These are phyloP conservation scores for Polypterus bichir DNA, from an alignment of 2,113 vertebrate genomes.

Conservation along the genomic window DNA sequence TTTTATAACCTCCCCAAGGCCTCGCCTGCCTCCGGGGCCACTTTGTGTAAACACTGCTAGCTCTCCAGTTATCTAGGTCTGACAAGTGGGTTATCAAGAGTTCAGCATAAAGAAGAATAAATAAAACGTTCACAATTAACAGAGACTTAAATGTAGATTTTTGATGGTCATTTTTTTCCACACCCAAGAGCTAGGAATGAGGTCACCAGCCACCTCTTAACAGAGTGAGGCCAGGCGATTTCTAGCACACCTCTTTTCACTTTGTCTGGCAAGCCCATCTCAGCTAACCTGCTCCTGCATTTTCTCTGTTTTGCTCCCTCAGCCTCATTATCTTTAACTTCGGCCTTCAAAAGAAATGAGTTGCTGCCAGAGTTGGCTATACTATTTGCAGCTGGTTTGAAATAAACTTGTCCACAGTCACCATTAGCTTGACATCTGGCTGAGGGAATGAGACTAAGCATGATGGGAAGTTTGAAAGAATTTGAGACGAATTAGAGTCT, in stretches of 20 bases:
- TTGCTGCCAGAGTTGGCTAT: conserved; percentile 28
- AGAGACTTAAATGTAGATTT: no score
- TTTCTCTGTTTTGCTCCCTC: no score
- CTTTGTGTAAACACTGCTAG: not conserved
- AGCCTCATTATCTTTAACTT: not conserved
- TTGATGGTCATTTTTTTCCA: no score
- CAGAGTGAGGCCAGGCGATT: no score
- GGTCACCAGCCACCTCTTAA: no score
- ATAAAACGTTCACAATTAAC: no score
- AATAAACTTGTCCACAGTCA: conserved; percentile 29
- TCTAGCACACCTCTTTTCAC: no score
- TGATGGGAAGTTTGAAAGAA: conserved; percentile 11
- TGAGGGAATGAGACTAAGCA: conserved; percentile 32
- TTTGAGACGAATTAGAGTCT: conserved; percentile 20
- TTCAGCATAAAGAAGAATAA: not conserved
- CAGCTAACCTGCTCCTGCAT: no score
- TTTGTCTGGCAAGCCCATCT: no score
- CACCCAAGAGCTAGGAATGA: no score
- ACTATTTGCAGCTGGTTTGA: conserved; percentile 44
- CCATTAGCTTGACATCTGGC: conserved; percentile 30
- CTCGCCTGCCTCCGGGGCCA: not conserved
- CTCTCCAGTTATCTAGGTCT: not conserved
- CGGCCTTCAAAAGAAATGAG: not conserved
- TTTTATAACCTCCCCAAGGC: not conserved
- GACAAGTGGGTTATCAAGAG: not conserved